Percentiles rank a stretch among this genome's conserved stretches.
Evolutionary conservation across 2,888 invertebrate species (phyloP).

Genomic region (Tethea ocularis): DNA sequence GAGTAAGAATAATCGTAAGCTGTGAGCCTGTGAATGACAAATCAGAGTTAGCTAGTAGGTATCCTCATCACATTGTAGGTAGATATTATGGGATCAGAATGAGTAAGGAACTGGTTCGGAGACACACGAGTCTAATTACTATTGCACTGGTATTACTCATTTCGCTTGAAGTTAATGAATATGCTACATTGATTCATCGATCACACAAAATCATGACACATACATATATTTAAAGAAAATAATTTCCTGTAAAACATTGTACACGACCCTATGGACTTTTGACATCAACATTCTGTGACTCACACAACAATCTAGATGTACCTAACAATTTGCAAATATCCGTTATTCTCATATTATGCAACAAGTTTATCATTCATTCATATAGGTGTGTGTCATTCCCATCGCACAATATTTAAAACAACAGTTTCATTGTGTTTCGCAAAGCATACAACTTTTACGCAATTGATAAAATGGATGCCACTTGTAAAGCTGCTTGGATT

Average conservation of each 20-base stretch:
- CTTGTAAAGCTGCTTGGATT: constrained; percentile 34
- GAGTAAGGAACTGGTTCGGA: neutral
- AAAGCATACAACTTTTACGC: constrained; percentile 34
- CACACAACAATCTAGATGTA: constrained; percentile 43
- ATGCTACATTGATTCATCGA: constrained; percentile 59
- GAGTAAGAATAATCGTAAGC: neutral
- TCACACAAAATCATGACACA: constrained; percentile 64
- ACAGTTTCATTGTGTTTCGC: constrained; percentile 44
- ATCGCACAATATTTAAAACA: constrained; percentile 36
- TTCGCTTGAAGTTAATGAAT: constrained; percentile 31
- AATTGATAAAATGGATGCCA: constrained; percentile 42
- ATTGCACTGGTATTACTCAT: constrained; percentile 26
- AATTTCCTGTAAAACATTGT: constrained; percentile 60
- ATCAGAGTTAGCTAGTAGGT: neutral
- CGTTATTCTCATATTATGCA: constrained; percentile 36
- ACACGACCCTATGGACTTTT: constrained; percentile 50
- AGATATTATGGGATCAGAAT: neutral
- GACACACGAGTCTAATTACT: neutral
- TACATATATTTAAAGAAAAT: constrained; percentile 38
- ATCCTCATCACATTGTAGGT: neutral
- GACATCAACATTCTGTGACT: constrained; percentile 51
- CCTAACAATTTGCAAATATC: constrained; percentile 39
- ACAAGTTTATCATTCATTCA: constrained; percentile 49
- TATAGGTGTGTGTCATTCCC: constrained; percentile 29
- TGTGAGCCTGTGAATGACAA: neutral